Base-by-base conservation (phyloP, 37 sponge, comb jelly and placozoan species). In the Ianthella basta region DNA sequence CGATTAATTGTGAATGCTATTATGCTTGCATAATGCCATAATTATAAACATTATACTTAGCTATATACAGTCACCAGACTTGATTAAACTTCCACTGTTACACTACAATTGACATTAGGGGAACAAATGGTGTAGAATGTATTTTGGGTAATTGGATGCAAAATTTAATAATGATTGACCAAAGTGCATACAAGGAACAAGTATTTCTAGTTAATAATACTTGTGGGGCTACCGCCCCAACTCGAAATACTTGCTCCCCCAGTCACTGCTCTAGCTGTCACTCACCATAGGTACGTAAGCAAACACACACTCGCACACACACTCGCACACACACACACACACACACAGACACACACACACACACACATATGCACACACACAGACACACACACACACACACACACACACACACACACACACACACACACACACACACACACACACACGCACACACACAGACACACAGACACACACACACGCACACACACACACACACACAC, bases 401-500 rank as follows among this genome's bases (percentile, higher is more conserved):
- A 80, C 56, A 41, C 60, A 39, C 20, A 29, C 10, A 29, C 55
- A 16, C 18, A n/a, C 66, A 19, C 33, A 53, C 56, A 78, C 55
- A 4, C 56, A n/a, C 23, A 57, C 55, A 74, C 84, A 38, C 63
- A 37, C 53, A 54, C 85, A 59, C 32, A 25, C 82, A 36, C 54
- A 33, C 80, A 27, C 66, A 24, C 27, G 13, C 30, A 41, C 60
- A 34, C 72, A 57, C 59, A 56, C 59, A 83, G 13, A 3, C 0
- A 4, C 87, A 65, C 56, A 44, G 30, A 8, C 59, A 80, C 59
- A 56, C 2, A 40, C 80, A 79, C 30, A 25, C 55, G n/a, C 56
- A 79, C 30, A 40, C 82, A 82, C 63, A 82, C 82, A 82, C 38
- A 65, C 67, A 35, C 40, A 82, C 40, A 35, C 40, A 60, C 82